A percentile compares a stretch with the other conserved stretches of the same genome.
These are phyloP conservation scores for Platycercus adscitus DNA, from an alignment of 2,113 vertebrate species.

Conservation along the genomic window DNA sequence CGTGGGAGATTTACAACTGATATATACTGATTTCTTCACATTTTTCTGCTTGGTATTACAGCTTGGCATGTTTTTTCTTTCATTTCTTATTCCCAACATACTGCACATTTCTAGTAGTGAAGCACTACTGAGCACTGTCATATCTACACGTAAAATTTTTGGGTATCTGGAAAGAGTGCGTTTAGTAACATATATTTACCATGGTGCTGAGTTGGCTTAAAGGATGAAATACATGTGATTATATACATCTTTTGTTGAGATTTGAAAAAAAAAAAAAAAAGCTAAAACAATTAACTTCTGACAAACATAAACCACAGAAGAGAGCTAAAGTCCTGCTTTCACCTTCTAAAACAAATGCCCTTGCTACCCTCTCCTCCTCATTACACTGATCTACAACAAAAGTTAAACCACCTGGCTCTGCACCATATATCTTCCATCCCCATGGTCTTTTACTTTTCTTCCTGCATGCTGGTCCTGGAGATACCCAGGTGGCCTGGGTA, in stretches of 20 bases:
- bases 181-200: not conserved
- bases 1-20: not conserved
- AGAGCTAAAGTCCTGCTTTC: not conserved
- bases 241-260: not conserved
- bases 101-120: not conserved
- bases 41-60: not conserved
- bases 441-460: accelerated
- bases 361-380: not conserved
- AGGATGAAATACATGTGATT: not conserved
- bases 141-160: not conserved
- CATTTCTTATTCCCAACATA: not conserved
- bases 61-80: not conserved
- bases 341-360: not conserved
- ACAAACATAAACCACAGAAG: not conserved
- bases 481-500: no score
- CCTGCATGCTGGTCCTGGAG: accelerated
- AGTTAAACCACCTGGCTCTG: not conserved
- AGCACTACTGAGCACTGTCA: not conserved
- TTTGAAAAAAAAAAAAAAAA: not conserved
- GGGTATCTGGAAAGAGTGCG: not conserved
- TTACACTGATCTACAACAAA: not conserved
- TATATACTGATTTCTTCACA: not conserved
- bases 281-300: not conserved
- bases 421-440: accelerated
- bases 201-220: not conserved